Base-by-base conservation (phyloP, 2,888 invertebrate genomes). In the Metopia argyrocephala region DNA sequence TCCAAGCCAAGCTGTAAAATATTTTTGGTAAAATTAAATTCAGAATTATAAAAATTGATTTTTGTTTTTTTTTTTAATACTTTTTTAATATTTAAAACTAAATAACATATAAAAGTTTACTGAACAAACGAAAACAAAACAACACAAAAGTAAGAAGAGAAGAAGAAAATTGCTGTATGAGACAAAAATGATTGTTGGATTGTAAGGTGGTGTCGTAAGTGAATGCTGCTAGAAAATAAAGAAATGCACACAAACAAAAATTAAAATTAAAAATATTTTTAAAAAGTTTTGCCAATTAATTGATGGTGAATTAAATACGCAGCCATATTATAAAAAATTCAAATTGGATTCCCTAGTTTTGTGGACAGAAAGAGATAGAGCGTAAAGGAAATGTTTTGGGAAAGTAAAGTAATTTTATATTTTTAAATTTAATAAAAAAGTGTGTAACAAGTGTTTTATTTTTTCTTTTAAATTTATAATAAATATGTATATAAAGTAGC, bases 1-100 rank as follows among this genome's bases (percentile, higher is more conserved):
- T 95, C 95, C 95, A 95, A 95, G 95, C 95, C 95, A 95, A 95
- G 95, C 95, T 96, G 94, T 93, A 94, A 93, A 93, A 94, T 87
- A 87, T 86, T 73, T 74, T 82, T 76, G 66, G 78, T 79, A 76
- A 82, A 78, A 75, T 75, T 70, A 81, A 75, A 78, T 74, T 81
- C 56, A 74, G 78, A 75, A 78, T 81, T 78, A 81, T 28, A 78
- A 76, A 54, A 73, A 62, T 76, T 31, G 56, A 68, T 38, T 56
- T 48, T 50, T 52, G 52, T 64, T 25, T 46, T 54, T 70, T 46
- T 25, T 70, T 23, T 66, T 54, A 18, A 12, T 73, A 59, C 64
- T 65, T 21, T 61, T 71, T 73, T 64, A 9, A 65, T 38, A 23
- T 54, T 69, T 54, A 48, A 59, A 69, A 59, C 28, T 38, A 38